Base-by-base conservation (phyloP, 2,888 invertebrate genomes). In the Aleiodes leptofemur region DNA sequence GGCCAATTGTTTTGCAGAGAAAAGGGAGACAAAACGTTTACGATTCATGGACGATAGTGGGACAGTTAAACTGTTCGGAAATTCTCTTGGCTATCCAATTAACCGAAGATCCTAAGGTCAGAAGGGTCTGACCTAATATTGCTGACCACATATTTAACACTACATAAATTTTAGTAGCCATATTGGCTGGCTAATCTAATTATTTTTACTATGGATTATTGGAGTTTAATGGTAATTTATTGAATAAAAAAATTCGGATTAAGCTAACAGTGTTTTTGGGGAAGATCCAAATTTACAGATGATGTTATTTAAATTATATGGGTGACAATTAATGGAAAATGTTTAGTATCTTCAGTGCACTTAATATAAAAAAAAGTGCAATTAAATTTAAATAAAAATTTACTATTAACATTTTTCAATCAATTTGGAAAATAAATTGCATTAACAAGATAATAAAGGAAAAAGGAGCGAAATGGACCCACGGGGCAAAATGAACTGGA, bases 21-120 rank as follows among this genome's bases (percentile, higher is more conserved):
- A 23, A 23, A 68, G 31, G 68, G 68, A 23, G 68, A 68, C 64
- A 48, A 53, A 68, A 68, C 34, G 68, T 51, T 53, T 68, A 51
- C 68, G 50, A 71, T 71, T 68, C 38, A 31, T 69, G 51, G 73
- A 78, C 84, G 86, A 87, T 86, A 84, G 84, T 76, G 85, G 87
- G 84, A 85, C 88, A 87, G 89, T 89, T 89, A 86, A 89, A 89
- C 89, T 88, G 89, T 89, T 89, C 85, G 89, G 89, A 89, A 89
- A 89, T 86, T 88, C 85, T 82, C 84, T 43, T 77, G 82, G 88
- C 87, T 87, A 88, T 88, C 88, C 89, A 89, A 89, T 89, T 89
- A 89, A 89, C 85, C 85, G 84, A 85, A 88, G 88, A 88, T 86
- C 86, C 84, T 83, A 80, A 77, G 68, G 79, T 77, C 80, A 81